phyloP scores from a whole-genome alignment of 2,888 invertebrate genomes.

The Odontothrips loti region DNA sequence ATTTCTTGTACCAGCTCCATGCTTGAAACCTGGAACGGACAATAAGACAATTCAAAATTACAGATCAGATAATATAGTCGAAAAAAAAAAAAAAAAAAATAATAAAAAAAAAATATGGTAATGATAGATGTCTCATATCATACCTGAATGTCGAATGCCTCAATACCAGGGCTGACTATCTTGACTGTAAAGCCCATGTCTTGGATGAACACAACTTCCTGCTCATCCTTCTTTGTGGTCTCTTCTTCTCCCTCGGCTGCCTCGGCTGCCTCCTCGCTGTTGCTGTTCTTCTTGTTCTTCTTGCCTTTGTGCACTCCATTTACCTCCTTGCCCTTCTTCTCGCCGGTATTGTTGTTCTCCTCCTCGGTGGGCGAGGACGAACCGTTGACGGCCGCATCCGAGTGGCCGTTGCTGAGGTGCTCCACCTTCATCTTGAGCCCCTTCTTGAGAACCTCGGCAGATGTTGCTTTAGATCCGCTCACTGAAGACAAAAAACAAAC shows the following conservation, averaged over 20 bases:
- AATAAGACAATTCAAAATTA: not conserved
- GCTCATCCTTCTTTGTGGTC: slow-evolving; percentile 49
- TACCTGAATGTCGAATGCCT: slow-evolving; percentile 89
- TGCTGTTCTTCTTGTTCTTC: slow-evolving; percentile 43
- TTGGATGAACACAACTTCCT: slow-evolving; percentile 82
- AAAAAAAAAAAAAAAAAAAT: not conserved
- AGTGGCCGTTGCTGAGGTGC: not conserved
- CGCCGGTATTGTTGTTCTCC: slow-evolving; percentile 9
- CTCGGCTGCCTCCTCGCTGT: slow-evolving; percentile 39
- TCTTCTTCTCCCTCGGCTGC: slow-evolving; percentile 54
- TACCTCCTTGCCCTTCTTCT: not conserved
- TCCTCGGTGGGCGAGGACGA: not conserved
- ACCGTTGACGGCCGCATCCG: not conserved
- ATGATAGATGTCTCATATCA: not conserved
- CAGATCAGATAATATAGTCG: not conserved
- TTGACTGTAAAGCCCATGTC: slow-evolving; percentile 92
- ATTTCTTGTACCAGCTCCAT: slow-evolving; percentile 97
- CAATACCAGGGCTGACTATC: slow-evolving; percentile 85
- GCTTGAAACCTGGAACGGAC: slow-evolving; percentile 70
- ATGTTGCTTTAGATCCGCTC: not conserved
- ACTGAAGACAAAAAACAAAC: not conserved
- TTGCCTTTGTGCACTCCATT: not conserved
- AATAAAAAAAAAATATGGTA: too few relatives aligned
- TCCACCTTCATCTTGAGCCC: not conserved
- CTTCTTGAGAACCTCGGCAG: not conserved